Evolutionary conservation across 2,113 vertebrate genomes (phyloP), one percentile per base, ranked within the genome.

Genomic region (Pleuronectes platessa): DNA sequence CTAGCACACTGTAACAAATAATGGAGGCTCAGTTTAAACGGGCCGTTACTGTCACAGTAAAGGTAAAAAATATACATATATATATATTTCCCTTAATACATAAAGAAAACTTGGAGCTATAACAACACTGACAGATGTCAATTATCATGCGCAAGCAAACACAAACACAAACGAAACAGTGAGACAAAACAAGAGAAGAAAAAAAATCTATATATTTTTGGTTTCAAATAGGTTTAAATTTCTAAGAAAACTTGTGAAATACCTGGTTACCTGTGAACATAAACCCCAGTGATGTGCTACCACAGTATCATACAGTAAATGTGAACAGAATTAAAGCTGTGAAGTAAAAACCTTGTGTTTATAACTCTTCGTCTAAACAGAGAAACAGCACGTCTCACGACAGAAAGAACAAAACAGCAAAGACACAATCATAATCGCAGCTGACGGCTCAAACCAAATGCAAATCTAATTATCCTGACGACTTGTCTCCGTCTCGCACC

Each of bases 41-140:
- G 59, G 76, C 74, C 15, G 10, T 54, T 45, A 71, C n/a, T 40
- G 58, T 89, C 75, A 90, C 83, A 87, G 75, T 88, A 78, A 76
- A 70, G 24, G 37, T 61, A 35, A 70, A 74, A 74, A 79, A 68
- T 64, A 68, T 23, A 17, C 5, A 70, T 20, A 45, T 64, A 70
- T 11, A 0, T 59, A 23, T 26, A 69, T 62, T 54, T 63, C 68
- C 80, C 72, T 67, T 75, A 69, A 71, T n/a, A 68, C 66, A 83
- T 64, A 78, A 63, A 83, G 23, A 71, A 70, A 80, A 66, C 63
- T 65, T 27, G 35, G 12, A 79, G 70, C 66, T 53, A 66, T 67
- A 68, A 71, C 63, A 78, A 87, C 76, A 89, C 79, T 82, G 78
- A 81, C 71, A 66, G 55, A 71, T 76, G 27, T 47, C 68, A 71